Evolutionary conservation across 1,140 invertebrate species (phyloP).

Genomic region (Bombus consobrinus): DNA sequence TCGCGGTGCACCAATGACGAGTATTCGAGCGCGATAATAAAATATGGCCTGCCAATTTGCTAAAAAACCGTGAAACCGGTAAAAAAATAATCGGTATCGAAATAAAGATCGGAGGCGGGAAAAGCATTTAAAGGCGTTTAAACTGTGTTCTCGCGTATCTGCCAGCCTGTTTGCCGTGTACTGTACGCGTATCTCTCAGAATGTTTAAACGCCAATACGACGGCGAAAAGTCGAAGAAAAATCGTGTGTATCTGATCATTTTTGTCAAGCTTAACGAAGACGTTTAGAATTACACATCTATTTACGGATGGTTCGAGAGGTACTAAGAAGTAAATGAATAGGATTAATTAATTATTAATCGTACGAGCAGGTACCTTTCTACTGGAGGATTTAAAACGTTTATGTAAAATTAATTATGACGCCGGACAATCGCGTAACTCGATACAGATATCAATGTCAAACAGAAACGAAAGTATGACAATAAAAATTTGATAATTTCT

Average conservation of each 20-base stretch:
- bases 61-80: too few relatives aligned
- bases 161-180: too few relatives aligned
- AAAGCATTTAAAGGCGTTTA: too few relatives aligned
- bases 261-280: not conserved
- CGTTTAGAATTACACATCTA: not conserved
- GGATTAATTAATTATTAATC: not conserved
- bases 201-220: too few relatives aligned
- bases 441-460: too few relatives aligned
- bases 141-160: not conserved
- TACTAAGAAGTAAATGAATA: not conserved
- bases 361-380: not conserved
- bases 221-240: not conserved
- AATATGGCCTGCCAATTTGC: not conserved
- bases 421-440: not conserved
- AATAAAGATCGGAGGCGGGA: too few relatives aligned
- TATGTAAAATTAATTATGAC: not conserved
- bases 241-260: not conserved
- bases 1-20: not conserved
- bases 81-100: too few relatives aligned
- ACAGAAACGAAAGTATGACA: too few relatives aligned
- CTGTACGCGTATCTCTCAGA: too few relatives aligned
- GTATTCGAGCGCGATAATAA: not conserved
- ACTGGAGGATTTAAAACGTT: too few relatives aligned
- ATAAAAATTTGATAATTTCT: too few relatives aligned
- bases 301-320: too few relatives aligned